These are phyloP conservation scores for Hippoglossus hippoglossus DNA, from an alignment of 2,797 vertebrate genomes.

Conservation along the genomic window DNA sequence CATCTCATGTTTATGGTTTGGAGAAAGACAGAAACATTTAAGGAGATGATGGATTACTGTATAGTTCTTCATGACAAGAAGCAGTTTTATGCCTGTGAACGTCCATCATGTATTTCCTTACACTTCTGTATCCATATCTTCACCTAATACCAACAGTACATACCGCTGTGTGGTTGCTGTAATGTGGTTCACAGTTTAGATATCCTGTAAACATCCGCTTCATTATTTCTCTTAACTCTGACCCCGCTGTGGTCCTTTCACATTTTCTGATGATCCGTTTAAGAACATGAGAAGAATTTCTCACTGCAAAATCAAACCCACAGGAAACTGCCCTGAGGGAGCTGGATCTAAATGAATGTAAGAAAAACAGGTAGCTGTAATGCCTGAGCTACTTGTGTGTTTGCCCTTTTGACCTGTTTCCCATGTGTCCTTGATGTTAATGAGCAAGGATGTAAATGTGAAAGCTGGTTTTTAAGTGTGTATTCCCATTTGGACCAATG, in stretches of 20 bases:
- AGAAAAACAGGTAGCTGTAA: conserved; percentile 42
- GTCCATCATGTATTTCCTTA: not conserved
- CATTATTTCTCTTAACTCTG: conserved; percentile 19
- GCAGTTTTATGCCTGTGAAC: not conserved
- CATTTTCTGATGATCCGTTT: conserved; percentile 31
- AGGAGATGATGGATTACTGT: conserved; percentile 50
- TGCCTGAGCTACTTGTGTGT: conserved; percentile 25
- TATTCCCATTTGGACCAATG: conserved; percentile 5
- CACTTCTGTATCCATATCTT: not conserved
- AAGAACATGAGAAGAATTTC: conserved; percentile 7
- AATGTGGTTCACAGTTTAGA: conserved; percentile 9
- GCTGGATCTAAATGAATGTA: conserved; percentile 19
- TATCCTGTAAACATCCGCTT: conserved; percentile 6
- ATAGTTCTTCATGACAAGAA: conserved; percentile 31
- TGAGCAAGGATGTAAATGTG: conserved; percentile 27
- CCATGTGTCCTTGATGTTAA: conserved; percentile 40
- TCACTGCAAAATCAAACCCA: not conserved
- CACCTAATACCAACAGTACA: not conserved
- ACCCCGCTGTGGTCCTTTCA: not conserved
- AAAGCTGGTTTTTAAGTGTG: conserved; percentile 16
- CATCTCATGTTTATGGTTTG: conserved; percentile 21
- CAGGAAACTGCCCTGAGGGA: conserved; percentile 9
- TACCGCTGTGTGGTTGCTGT: not conserved
- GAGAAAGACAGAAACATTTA: conserved; percentile 23
- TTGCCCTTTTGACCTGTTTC: conserved; percentile 29